Conservation (phyloP, 2,113 vertebrate species). For the Spea multiplicata region DNA sequence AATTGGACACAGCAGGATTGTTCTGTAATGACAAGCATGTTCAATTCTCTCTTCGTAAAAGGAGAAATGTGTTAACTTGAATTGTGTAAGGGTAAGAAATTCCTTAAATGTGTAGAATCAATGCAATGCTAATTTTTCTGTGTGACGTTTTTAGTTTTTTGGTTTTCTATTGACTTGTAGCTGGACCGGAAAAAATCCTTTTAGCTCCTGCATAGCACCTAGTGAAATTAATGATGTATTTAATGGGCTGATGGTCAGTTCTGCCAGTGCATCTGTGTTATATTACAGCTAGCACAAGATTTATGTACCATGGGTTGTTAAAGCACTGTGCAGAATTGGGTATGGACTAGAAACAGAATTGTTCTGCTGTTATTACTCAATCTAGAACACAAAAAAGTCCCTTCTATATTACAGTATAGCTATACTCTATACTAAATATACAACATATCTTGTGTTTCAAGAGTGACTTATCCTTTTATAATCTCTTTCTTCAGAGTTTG, state of each 20-base stretch:
- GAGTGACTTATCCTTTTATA: background rate
- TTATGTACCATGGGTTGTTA: conserved; percentile 10
- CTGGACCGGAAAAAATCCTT: background rate
- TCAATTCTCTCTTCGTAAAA: too few species aligned
- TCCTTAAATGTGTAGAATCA: too few species aligned
- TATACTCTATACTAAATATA: too few species aligned
- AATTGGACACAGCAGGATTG: too few species aligned
- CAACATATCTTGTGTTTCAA: background rate
- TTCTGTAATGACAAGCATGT: too few species aligned
- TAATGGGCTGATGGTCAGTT: conserved; percentile 21
- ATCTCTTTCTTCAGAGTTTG: background rate
- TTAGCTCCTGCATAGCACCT: background rate
- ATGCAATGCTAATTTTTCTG: too few species aligned
- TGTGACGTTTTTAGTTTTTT: background rate
- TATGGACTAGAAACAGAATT: background rate
- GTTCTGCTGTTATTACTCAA: conserved; percentile 9
- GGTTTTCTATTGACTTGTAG: background rate
- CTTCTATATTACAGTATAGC: background rate
- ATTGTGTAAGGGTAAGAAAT: too few species aligned
- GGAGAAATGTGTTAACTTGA: too few species aligned
- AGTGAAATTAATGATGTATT: conserved; percentile 4
- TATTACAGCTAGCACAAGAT: conserved; percentile 17
- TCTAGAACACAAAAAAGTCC: background rate
- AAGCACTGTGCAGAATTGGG: background rate
- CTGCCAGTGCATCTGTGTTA: conserved; percentile 8